Percentiles rank a stretch among this genome's conserved stretches.
Conservation (phyloP, 2,797 vertebrate genomes). For the Bufotes viridis region DNA sequence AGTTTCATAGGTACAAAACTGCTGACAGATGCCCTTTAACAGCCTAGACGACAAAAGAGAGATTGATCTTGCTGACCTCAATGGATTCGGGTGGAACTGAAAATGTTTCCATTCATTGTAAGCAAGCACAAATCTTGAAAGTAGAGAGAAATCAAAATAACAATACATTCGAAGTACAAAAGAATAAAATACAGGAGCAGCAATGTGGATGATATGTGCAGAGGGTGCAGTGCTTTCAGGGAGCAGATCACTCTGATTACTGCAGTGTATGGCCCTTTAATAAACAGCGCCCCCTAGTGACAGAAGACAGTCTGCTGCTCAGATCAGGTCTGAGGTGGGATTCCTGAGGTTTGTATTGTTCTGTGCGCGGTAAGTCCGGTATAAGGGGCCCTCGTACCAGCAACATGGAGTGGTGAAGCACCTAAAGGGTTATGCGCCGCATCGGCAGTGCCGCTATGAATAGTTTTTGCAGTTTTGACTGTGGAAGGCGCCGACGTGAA, state of each 20-base stretch:
- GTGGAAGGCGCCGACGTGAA: conserved; percentile 66
- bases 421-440: conserved; percentile 21
- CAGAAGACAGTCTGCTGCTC: background rate
- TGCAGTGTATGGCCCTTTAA: background rate
- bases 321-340: background rate
- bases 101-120: too few relatives aligned
- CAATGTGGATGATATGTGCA: too few relatives aligned
- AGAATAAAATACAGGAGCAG: too few relatives aligned
- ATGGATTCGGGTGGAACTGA: too few relatives aligned
- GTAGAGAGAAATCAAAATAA: too few relatives aligned
- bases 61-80: background rate
- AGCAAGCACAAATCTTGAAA: too few relatives aligned
- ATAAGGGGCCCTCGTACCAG: background rate
- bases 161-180: too few relatives aligned
- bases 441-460: conserved; percentile 66
- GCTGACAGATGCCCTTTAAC: background rate
- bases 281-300: background rate
- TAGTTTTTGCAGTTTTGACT: conserved; percentile 61
- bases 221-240: background rate
- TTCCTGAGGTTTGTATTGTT: background rate
- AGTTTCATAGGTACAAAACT: too few relatives aligned
- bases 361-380: background rate
- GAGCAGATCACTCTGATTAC: background rate
- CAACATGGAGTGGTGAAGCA: background rate
- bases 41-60: background rate